phyloP scores from a whole-genome alignment of 2,797 vertebrate genomes.

The Cephalopachus bancanus region DNA sequence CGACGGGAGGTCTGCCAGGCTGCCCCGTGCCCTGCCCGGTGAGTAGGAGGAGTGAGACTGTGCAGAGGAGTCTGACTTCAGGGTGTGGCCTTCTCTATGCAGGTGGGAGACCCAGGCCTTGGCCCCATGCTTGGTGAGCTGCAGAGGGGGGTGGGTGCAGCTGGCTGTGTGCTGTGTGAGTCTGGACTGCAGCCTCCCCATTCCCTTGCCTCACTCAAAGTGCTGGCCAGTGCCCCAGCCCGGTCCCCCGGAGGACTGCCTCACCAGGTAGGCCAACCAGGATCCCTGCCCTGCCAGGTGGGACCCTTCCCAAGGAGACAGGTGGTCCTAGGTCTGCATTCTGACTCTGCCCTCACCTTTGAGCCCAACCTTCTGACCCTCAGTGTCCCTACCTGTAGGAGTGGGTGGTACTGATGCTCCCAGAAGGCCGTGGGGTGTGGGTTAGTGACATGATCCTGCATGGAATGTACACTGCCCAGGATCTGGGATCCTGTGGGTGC shows the following conservation, averaged over 20 bases:
- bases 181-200: neutral
- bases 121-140: constrained; percentile 70
- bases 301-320: neutral
- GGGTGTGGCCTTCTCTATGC: neutral
- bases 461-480: fast-evolving
- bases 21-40: constrained; percentile 92
- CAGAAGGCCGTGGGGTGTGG: neutral
- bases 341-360: neutral
- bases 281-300: constrained; percentile 62
- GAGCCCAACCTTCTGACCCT: neutral
- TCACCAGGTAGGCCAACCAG: too few relatives aligned
- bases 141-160: constrained; percentile 58
- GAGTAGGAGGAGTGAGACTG: constrained; percentile 57
- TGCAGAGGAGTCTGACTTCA: fast-evolving
- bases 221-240: constrained; percentile 63
- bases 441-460: fast-evolving
- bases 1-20: constrained; percentile 89
- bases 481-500: fast-evolving
- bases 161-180: constrained; percentile 71
- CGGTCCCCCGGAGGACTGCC: constrained; percentile 48
- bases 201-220: constrained; percentile 73
- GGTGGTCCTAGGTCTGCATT: neutral
- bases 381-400: neutral
- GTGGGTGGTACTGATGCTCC: neutral
- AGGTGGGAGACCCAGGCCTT: constrained; percentile 76